phyloP scores from a whole-genome alignment of 1,140 invertebrate genomes.

The Triops longicaudatus region DNA sequence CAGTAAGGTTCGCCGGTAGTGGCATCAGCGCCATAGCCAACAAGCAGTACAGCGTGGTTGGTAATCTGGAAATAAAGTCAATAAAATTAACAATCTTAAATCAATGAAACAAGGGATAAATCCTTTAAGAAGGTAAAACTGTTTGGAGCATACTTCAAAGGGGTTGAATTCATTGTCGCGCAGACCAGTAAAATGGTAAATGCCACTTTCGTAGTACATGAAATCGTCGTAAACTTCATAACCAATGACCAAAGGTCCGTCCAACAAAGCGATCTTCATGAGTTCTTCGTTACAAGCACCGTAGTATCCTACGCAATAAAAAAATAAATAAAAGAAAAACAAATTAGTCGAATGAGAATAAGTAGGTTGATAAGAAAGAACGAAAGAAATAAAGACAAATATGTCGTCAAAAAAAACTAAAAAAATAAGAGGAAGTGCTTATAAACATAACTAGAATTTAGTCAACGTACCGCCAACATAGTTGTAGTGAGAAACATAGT shows the following conservation, averaged over 20 bases:
- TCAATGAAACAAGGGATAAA: background rate
- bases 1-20: conserved; percentile 39
- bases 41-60: conserved; percentile 46
- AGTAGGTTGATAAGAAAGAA: too few relatives aligned
- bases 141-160: conserved; percentile 33
- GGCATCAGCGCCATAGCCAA: conserved; percentile 44
- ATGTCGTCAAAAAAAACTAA: too few relatives aligned
- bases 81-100: background rate
- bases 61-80: conserved; percentile 32
- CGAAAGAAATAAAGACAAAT: too few relatives aligned
- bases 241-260: conserved; percentile 47
- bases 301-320: conserved; percentile 33
- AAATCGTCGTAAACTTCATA: conserved; percentile 47
- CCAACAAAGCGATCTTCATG: conserved; percentile 44
- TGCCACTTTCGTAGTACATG: conserved; percentile 41
- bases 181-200: conserved; percentile 37
- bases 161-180: conserved; percentile 39
- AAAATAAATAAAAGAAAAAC: background rate
- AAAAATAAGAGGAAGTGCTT: too few relatives aligned
- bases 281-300: conserved; percentile 45
- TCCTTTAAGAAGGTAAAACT: too few relatives aligned
- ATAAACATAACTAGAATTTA: too few relatives aligned
- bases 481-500: conserved; percentile 42
- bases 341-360: background rate
- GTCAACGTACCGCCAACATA: conserved; percentile 44